Conservation (phyloP, 2,113 vertebrate genomes). For the Carollia perspicillata region DNA sequence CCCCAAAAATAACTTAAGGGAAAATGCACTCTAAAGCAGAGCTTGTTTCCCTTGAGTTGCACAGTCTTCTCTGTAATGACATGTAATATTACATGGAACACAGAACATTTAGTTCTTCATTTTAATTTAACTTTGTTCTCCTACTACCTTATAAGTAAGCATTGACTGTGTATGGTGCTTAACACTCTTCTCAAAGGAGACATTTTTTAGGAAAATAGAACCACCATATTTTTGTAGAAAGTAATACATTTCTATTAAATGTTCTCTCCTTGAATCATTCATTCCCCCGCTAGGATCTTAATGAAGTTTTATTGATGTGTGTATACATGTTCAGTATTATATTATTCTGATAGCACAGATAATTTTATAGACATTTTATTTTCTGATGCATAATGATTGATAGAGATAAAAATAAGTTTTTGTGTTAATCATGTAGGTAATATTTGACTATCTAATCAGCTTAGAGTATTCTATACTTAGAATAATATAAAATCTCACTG, state of each 20-base stretch:
- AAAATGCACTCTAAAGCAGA: not conserved
- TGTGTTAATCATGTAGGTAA: slow-evolving; percentile 58
- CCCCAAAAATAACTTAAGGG: too few relatives aligned
- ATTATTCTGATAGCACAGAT: slow-evolving; percentile 55
- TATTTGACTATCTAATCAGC: slow-evolving; percentile 65
- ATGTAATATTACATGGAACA: slow-evolving; percentile 6
- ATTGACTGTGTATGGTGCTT: slow-evolving; percentile 13
- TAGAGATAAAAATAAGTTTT: slow-evolving; percentile 59
- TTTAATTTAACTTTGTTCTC: not conserved
- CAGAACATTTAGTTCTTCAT: not conserved
- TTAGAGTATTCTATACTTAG: slow-evolving; percentile 31
- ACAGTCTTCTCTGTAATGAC: not conserved
- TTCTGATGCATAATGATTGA: slow-evolving; percentile 48
- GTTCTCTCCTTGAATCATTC: slow-evolving; percentile 61
- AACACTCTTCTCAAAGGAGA: slow-evolving; percentile 41
- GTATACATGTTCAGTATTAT: slow-evolving; percentile 1
- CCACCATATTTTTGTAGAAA: slow-evolving; percentile 26
- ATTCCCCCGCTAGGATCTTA: slow-evolving; percentile 41
- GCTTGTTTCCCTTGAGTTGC: not conserved
- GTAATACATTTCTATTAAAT: slow-evolving; percentile 75
- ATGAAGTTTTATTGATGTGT: not conserved
- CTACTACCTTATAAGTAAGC: not conserved
- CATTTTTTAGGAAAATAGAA: slow-evolving; percentile 60
- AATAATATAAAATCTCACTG: not conserved
- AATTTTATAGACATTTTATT: slow-evolving; percentile 42